Evolutionary conservation across 2,797 vertebrate genomes (phyloP).

Genomic region (Neoniphon sammara): DNA sequence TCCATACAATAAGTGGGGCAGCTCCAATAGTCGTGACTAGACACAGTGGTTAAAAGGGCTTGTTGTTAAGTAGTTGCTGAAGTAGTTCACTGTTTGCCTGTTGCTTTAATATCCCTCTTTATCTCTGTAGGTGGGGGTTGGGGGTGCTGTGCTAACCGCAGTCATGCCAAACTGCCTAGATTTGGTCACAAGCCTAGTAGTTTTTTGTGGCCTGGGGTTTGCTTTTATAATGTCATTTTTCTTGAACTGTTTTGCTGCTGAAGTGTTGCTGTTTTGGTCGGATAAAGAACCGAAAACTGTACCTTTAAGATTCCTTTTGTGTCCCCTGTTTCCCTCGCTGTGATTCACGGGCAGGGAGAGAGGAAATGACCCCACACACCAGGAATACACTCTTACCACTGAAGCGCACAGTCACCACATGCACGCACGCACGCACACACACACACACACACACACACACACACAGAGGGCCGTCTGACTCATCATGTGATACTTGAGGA

Average conservation of each 20-base stretch:
- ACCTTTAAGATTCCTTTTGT: constrained; percentile 66
- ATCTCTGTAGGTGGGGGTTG: constrained; percentile 31
- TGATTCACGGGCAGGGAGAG: constrained; percentile 67
- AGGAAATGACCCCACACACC: constrained; percentile 76
- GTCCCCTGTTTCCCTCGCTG: constrained; percentile 63
- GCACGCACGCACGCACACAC: constrained; percentile 34
- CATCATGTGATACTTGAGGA: constrained; percentile 29
- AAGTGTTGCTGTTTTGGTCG: constrained; percentile 6
- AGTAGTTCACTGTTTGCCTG: constrained; percentile 60
- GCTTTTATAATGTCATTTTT: constrained; percentile 20
- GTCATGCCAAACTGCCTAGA: constrained; percentile 60
- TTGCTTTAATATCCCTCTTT: constrained; percentile 66
- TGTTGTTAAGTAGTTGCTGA: constrained; percentile 42
- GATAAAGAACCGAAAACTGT: constrained; percentile 33
- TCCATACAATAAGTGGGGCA: constrained; percentile 21
- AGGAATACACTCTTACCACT: constrained; percentile 67
- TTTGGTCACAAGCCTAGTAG: constrained; percentile 61
- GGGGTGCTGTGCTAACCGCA: constrained; percentile 49
- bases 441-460: constrained; percentile 29
- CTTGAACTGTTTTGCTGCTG: neutral
- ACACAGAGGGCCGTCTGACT: constrained; percentile 29
- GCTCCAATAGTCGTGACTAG: constrained; percentile 25
- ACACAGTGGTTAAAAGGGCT: constrained; percentile 6
- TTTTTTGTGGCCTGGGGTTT: constrained; percentile 25
- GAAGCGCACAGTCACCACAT: constrained; percentile 18